Base-by-base conservation (phyloP, 1,140 invertebrate species). In the Pseudomyrmex gracilis region DNA sequence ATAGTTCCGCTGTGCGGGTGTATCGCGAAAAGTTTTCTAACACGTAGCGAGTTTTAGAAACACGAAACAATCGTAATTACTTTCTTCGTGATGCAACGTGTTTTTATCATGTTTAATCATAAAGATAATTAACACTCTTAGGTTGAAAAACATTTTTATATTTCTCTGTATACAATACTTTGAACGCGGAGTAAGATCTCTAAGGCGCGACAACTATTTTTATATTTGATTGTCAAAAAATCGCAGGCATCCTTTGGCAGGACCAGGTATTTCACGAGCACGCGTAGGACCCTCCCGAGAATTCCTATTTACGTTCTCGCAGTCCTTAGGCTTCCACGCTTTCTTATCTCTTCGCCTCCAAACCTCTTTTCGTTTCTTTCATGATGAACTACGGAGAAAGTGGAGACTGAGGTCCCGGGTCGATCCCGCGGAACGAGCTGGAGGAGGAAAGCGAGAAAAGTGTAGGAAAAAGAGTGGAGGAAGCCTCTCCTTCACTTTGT, bases 331-430 rank as follows among this genome's bases (percentile, higher is more conserved):
- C 22, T 84, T 84, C n/a, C 51, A 68, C 63, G 82, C 24, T 47
- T 60, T 80, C 64, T 84, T 87, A 80, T 83, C 67, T 60, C 43
- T 73, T 17, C 47, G 73, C 22, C 12, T 61, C 13, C n/a, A 49
- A 49, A 73, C 20, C 24, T 71, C 17, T 70, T 71, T 77, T 66
- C 60, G n/a, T 70, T 51, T 17, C 34, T 77, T 60, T 77, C 43
- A 66, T 67, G 73, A 66, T 66, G 45, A 83, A 83, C 71, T 76
- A 24, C 20, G 43, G 45, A 12, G n/a, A 22, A 67, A 58, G 67
- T 34, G 34, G 47, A 60, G n/a, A 22, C 51, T 68, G 58, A 67
- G 22, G 22, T 17, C 53, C 20, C 15, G 20, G n/a, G 57, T 82
- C 74, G 58, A 76, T 78, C 57, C 58, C 45, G 17, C 80, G 24